Evolutionary conservation across 2,797 vertebrate species (phyloP).

Genomic region (Sebastes steindachneri): DNA sequence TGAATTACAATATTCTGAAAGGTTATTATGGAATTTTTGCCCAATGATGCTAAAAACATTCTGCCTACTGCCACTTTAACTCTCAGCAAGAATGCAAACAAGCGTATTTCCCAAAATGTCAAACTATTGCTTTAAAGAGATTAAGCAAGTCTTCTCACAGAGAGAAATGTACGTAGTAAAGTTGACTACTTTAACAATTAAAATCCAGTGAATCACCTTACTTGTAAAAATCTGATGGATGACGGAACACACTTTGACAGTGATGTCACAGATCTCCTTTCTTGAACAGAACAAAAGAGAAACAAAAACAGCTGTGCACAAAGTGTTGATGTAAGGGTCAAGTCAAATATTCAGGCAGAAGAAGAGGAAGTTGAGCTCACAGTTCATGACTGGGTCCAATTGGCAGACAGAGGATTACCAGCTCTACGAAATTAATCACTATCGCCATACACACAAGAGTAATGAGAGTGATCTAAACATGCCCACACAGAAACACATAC

Average conservation of each 20-base stretch:
- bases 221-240: constrained; percentile 30
- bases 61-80: not conserved
- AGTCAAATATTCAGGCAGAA: not conserved
- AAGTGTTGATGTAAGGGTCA: not conserved
- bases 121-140: not conserved
- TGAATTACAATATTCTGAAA: too few relatives aligned
- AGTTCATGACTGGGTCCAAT: constrained; percentile 61
- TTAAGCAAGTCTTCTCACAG: not conserved
- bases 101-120: not conserved
- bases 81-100: not conserved
- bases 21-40: too few relatives aligned
- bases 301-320: not conserved
- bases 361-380: constrained; percentile 45
- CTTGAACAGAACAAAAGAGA: constrained; percentile 26
- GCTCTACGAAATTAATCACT: constrained; percentile 9
- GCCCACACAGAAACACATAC: not conserved
- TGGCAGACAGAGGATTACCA: not conserved
- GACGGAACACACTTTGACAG: not conserved
- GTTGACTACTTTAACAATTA: not conserved
- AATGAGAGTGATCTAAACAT: constrained; percentile 24
- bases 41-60: too few relatives aligned
- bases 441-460: constrained; percentile 22
- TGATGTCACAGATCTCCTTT: not conserved
- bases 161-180: not conserved
- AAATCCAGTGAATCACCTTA: constrained; percentile 40